Percentiles rank a stretch among this genome's conserved stretches.
These are phyloP conservation scores for Eupithecia exiguata DNA, from an alignment of 2,888 invertebrate species.

Conservation along the genomic window DNA sequence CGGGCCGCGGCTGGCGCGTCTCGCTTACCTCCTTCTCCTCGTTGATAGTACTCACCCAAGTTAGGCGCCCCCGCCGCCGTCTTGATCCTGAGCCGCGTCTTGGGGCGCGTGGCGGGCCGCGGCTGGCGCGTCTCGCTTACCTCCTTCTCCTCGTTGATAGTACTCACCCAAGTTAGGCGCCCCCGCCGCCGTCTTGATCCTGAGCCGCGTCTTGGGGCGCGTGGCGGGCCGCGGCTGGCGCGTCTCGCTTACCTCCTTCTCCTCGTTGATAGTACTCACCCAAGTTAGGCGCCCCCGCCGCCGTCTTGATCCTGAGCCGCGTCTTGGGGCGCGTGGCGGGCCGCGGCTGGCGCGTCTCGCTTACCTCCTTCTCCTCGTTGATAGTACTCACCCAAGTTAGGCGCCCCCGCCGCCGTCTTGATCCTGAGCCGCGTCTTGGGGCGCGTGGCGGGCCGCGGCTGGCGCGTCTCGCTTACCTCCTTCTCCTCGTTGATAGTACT, in stretches of 20 bases:
- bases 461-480: slow-evolving; percentile 61
- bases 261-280: no score
- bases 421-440: slow-evolving; percentile 82
- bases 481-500: slow-evolving; percentile 68
- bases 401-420: slow-evolving; percentile 82
- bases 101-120: slow-evolving; percentile 71
- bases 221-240: slow-evolving; percentile 71
- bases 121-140: slow-evolving; percentile 63
- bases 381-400: no score
- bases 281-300: slow-evolving; percentile 74
- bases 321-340: slow-evolving; percentile 76
- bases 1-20: slow-evolving; percentile 67
- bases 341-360: slow-evolving; percentile 64
- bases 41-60: no score
- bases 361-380: slow-evolving; percentile 64
- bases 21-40: slow-evolving; percentile 65
- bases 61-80: slow-evolving; percentile 79
- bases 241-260: slow-evolving; percentile 60
- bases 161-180: no score
- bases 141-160: slow-evolving; percentile 67
- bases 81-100: slow-evolving; percentile 82
- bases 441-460: slow-evolving; percentile 70
- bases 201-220: slow-evolving; percentile 77
- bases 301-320: slow-evolving; percentile 82
- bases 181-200: slow-evolving; percentile 85